These are phyloP conservation scores for Andrena dorsata DNA, from an alignment of 2,888 invertebrate species.

Conservation along the genomic window DNA sequence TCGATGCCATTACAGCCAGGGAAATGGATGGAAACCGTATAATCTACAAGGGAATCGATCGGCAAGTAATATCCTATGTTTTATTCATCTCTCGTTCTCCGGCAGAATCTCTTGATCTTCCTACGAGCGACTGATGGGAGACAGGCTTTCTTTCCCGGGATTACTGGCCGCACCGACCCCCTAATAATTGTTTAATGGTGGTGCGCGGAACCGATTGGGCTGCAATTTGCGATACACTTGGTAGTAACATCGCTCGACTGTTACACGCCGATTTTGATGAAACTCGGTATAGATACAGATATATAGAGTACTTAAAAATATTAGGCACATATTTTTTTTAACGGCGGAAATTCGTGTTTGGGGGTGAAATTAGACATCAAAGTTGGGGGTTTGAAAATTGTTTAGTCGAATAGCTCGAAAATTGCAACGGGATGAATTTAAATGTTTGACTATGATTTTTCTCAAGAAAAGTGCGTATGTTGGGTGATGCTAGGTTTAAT, in stretches of 20 bases:
- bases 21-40: slow-evolving; percentile 46
- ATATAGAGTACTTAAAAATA: too few species aligned
- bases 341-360: too few species aligned
- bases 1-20: slow-evolving; percentile 38
- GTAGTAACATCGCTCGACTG: not conserved
- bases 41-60: slow-evolving; percentile 48
- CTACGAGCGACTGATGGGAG: slow-evolving; percentile 31
- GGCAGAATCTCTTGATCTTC: slow-evolving; percentile 48
- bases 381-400: too few species aligned
- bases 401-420: too few species aligned
- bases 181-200: slow-evolving; percentile 19
- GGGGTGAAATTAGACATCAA: too few species aligned
- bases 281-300: too few species aligned
- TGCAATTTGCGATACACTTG: not conserved
- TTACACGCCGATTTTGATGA: too few species aligned
- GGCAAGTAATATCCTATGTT: slow-evolving; percentile 54
- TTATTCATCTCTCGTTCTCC: slow-evolving; percentile 48
- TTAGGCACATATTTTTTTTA: too few species aligned
- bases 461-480: too few species aligned
- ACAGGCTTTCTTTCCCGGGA: slow-evolving; percentile 21
- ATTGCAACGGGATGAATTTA: too few species aligned
- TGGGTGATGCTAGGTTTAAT: too few species aligned
- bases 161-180: not conserved
- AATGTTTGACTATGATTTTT: too few species aligned
- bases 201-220: not conserved